A percentile compares a stretch with the other conserved stretches of the same genome.
These are phyloP conservation scores for Cyclophora punctaria DNA, from an alignment of 2,888 invertebrate species.

Conservation along the genomic window DNA sequence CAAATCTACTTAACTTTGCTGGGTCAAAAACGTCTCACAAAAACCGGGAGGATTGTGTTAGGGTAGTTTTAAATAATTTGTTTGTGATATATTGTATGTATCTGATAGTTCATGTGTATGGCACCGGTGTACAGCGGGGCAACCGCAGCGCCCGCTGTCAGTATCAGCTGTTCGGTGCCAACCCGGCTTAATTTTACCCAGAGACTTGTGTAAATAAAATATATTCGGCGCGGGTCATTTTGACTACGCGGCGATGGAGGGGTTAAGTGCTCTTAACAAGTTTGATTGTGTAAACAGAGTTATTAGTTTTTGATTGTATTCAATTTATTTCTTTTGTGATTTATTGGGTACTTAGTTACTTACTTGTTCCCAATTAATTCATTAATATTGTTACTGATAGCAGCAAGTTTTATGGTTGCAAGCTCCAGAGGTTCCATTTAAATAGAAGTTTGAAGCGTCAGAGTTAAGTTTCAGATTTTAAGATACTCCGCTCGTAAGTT, in stretches of 20 bases:
- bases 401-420: constrained; percentile 6
- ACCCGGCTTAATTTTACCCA: constrained; percentile 21
- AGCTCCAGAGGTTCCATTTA: constrained; percentile 11
- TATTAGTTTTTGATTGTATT: too few relatives aligned
- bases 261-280: constrained; percentile 4
- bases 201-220: constrained; percentile 14
- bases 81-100: too few relatives aligned
- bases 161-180: constrained; percentile 42
- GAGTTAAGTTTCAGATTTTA: constrained; percentile 12
- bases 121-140: constrained; percentile 28
- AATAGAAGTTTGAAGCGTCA: constrained; percentile 14
- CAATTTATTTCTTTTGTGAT: too few relatives aligned
- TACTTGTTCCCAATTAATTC: too few relatives aligned
- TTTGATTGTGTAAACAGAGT: not conserved
- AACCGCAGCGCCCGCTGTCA: constrained; percentile 59
- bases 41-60: too few relatives aligned
- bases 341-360: too few relatives aligned
- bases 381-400: too few relatives aligned
- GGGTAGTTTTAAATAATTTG: too few relatives aligned
- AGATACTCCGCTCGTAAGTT: constrained; percentile 13
- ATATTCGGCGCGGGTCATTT: constrained; percentile 10
- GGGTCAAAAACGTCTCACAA: too few relatives aligned
- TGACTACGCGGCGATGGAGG: constrained; percentile 6
- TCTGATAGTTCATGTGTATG: constrained; percentile 14
- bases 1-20: too few relatives aligned